phyloP scores from a whole-genome alignment of 2,113 vertebrate species.

The Myotis lucifugus region DNA sequence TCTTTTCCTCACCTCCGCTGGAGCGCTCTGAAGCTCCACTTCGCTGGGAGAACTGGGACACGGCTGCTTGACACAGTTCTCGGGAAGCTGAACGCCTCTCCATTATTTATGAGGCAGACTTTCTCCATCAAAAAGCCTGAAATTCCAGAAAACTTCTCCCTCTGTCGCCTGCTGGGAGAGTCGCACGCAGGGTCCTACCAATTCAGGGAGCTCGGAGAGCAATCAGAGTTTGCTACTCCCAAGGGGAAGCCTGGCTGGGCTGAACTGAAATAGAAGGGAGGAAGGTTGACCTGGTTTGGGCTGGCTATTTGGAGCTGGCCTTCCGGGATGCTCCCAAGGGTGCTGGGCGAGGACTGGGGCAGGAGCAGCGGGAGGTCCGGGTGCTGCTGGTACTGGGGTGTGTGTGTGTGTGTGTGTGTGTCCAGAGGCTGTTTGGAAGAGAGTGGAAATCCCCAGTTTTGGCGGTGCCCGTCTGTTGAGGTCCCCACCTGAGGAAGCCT shows the following conservation, averaged over 20 bases:
- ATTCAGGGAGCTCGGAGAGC: neutral
- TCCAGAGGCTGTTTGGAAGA: neutral
- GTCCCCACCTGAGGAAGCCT: neutral
- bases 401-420: too few species aligned
- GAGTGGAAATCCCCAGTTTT: neutral
- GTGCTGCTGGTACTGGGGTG: neutral
- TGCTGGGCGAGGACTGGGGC: neutral
- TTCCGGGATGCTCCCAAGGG: neutral
- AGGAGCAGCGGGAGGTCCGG: neutral
- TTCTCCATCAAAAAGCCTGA: constrained; percentile 69
- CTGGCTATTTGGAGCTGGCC: neutral
- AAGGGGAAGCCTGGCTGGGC: neutral
- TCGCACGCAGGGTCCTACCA: neutral
- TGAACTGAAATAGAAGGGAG: constrained; percentile 3
- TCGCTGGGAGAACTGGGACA: neutral
- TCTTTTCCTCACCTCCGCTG: accelerated
- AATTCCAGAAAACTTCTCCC: neutral
- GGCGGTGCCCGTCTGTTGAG: too few species aligned
- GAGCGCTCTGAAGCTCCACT: neutral
- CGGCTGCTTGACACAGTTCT: accelerated
- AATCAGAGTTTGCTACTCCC: neutral
- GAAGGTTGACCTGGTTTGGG: neutral
- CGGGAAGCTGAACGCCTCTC: constrained; percentile 46
- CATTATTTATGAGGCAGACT: constrained; percentile 69
- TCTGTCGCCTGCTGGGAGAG: neutral